Conservation (phyloP, 1,140 invertebrate species). For the Eumaeus atala region DNA sequence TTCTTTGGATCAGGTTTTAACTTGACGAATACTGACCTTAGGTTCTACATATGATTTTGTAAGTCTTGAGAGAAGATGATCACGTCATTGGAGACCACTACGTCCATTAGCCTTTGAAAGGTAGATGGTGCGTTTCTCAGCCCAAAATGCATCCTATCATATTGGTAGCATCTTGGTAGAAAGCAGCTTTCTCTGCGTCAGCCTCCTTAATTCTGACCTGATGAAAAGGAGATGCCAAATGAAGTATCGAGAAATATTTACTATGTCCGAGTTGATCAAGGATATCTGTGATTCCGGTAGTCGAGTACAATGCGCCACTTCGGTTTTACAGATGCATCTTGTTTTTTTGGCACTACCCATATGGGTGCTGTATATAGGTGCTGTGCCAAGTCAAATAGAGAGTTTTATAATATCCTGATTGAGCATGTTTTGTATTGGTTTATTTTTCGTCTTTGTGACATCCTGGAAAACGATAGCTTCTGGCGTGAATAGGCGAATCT, state of each 20-base stretch:
- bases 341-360: too few relatives aligned
- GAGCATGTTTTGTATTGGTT: too few relatives aligned
- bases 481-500: too few relatives aligned
- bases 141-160: background rate
- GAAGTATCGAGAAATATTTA: too few relatives aligned
- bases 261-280: constrained; percentile 15
- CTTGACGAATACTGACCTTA: constrained; percentile 5
- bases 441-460: too few relatives aligned
- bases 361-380: too few relatives aligned
- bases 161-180: constrained; percentile 9
- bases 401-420: too few relatives aligned
- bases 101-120: constrained; percentile 13
- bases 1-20: constrained; percentile 7
- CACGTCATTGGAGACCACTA: constrained; percentile 1
- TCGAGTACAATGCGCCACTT: too few relatives aligned
- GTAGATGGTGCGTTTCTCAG: background rate
- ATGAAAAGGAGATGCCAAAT: constrained; percentile 13
- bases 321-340: too few relatives aligned
- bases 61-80: background rate
- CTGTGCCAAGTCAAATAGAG: too few relatives aligned
- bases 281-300: constrained; percentile 7
- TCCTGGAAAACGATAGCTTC: too few relatives aligned
- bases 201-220: background rate
- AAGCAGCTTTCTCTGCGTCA: too few relatives aligned
- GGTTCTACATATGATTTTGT: constrained; percentile 10